phyloP scores from a whole-genome alignment of 2,113 vertebrate species.

The Noturus placidus region DNA sequence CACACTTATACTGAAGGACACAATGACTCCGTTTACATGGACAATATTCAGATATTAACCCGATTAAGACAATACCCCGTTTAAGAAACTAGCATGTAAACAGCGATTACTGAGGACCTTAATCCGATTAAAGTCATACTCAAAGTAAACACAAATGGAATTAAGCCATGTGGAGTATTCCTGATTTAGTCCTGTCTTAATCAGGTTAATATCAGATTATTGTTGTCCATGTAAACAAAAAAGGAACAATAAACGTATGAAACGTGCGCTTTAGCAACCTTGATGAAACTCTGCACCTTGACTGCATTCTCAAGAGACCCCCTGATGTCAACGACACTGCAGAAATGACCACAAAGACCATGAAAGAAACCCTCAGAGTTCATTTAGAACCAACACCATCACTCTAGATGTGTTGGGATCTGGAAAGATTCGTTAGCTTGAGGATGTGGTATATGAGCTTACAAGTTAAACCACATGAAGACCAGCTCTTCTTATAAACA shows the following conservation, averaged over 20 bases:
- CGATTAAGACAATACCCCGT: too few species aligned
- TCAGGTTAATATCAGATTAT: too few species aligned
- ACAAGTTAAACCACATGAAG: conserved; percentile 9
- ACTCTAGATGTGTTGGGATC: background rate
- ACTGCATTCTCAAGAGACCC: conserved; percentile 1
- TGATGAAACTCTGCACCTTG: background rate
- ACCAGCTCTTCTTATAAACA: conserved; percentile 1
- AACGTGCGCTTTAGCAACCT: background rate
- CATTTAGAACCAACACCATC: conserved; percentile 12
- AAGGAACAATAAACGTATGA: too few species aligned
- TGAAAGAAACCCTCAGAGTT: conserved; percentile 24
- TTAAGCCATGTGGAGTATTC: too few species aligned
- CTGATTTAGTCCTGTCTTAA: too few species aligned
- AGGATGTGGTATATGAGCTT: conserved; percentile 2
- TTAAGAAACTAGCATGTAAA: too few species aligned
- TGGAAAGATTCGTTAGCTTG: conserved; percentile 13
- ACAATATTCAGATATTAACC: too few species aligned
- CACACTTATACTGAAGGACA: background rate
- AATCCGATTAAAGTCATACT: too few species aligned
- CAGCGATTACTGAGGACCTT: too few species aligned
- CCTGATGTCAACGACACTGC: background rate
- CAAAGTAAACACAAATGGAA: too few species aligned
- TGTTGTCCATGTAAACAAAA: background rate
- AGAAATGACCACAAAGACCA: conserved; percentile 24
- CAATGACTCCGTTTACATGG: too few species aligned